Conservation (phyloP, 1,140 invertebrate species). For the Globodera ellingtonae region DNA sequence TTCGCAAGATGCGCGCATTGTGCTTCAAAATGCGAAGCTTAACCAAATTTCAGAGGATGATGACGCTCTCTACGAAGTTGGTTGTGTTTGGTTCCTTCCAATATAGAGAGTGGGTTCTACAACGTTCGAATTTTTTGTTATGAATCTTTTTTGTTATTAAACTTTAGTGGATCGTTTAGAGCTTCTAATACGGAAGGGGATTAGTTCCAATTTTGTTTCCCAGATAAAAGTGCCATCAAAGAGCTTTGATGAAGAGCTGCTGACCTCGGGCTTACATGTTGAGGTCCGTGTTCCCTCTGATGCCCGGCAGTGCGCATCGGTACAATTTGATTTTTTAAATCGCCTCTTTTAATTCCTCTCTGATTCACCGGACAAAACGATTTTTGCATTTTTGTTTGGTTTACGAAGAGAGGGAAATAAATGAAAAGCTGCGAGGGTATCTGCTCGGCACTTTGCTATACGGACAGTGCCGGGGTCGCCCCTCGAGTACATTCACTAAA, state of each 20-base stretch:
- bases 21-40: constrained; percentile 18
- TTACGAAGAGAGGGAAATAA: constrained; percentile 24
- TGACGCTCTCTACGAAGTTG: constrained; percentile 23
- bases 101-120: background rate
- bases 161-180: background rate
- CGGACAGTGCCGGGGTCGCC: constrained; percentile 14
- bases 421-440: constrained; percentile 8
- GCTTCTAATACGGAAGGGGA: background rate
- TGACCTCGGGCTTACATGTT: constrained; percentile 32
- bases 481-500: constrained; percentile 14
- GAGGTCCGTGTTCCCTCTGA: constrained; percentile 32
- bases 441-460: constrained; percentile 6
- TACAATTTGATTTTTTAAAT: constrained; percentile 13
- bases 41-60: constrained; percentile 8
- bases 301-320: constrained; percentile 26
- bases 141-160: too few relatives aligned
- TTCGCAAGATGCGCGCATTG: constrained; percentile 23
- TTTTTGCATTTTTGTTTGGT: constrained; percentile 4
- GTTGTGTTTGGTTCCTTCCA: background rate
- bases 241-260: constrained; percentile 17
- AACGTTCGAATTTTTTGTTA: background rate
- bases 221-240: constrained; percentile 30
- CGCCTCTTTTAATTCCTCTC: background rate
- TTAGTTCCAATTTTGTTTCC: constrained; percentile 14
- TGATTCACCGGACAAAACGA: constrained; percentile 3